These are phyloP conservation scores for Brachionus rotundiformis DNA, from an alignment of 1,140 invertebrate species.

Conservation along the genomic window DNA sequence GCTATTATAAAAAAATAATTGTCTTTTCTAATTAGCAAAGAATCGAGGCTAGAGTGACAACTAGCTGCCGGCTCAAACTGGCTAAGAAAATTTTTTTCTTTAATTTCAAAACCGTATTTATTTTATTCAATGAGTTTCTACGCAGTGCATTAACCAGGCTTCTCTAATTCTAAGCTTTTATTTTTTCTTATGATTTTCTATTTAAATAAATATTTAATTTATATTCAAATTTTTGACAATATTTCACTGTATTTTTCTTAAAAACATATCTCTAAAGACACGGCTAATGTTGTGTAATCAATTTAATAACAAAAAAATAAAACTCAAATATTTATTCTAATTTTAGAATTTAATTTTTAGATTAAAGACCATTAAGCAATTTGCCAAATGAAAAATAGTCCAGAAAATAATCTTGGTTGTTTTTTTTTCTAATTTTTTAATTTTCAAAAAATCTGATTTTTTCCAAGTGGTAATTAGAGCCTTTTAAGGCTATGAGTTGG, in stretches of 20 bases:
- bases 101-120: too few species aligned
- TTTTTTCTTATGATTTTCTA: not conserved
- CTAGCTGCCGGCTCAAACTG: too few species aligned
- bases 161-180: not conserved
- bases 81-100: not conserved
- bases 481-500: not conserved
- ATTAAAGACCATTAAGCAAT: too few species aligned
- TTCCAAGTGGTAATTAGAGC: not conserved
- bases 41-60: too few species aligned
- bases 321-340: too few species aligned
- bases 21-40: too few species aligned
- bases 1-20: too few species aligned
- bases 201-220: slow-evolving; percentile 3
- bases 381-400: too few species aligned
- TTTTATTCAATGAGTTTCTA: too few species aligned
- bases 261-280: too few species aligned
- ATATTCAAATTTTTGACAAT: not conserved
- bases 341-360: too few species aligned
- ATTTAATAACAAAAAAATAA: not conserved
- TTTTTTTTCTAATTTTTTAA: not conserved
- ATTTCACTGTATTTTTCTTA: too few species aligned
- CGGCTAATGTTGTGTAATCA: not conserved
- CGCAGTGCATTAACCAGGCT: not conserved
- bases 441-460: not conserved
- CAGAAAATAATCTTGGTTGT: not conserved